Conservation (phyloP, 2,797 vertebrate genomes). For the Euphonia xanthogaster region DNA sequence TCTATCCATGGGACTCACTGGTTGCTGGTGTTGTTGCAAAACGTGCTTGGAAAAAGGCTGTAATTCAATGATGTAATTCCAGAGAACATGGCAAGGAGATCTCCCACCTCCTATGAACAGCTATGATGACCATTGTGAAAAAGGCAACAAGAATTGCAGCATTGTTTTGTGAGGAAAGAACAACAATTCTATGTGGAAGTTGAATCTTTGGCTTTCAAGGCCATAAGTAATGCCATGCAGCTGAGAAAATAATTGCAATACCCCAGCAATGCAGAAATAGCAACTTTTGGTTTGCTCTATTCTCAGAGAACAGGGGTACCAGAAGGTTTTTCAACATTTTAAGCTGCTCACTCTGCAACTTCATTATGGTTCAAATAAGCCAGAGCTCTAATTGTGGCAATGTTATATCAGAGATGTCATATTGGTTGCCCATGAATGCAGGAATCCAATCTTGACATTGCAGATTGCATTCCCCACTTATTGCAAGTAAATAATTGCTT, state of each 20-base stretch:
- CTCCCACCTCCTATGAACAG: neutral
- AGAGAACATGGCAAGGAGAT: neutral
- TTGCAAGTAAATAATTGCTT: neutral
- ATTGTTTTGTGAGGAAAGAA: neutral
- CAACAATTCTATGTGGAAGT: neutral
- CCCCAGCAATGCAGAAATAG: neutral
- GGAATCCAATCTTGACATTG: neutral
- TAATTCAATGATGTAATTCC: neutral
- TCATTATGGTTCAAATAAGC: neutral
- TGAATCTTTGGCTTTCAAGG: neutral
- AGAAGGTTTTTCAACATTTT: neutral
- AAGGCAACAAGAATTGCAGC: neutral
- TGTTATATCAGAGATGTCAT: neutral
- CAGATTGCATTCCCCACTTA: neutral
- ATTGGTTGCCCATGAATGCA: neutral
- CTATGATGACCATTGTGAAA: neutral
- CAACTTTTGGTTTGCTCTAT: neutral
- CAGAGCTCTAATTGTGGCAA: neutral
- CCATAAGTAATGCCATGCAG: neutral
- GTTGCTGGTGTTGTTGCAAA: neutral
- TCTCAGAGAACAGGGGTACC: neutral
- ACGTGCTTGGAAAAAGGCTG: neutral
- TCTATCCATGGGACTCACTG: fast-evolving
- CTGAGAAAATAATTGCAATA: neutral
- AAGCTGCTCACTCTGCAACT: neutral